A percentile compares a stretch with the other conserved stretches of the same genome.
Evolutionary conservation across 2,113 vertebrate species (phyloP).

Genomic region (Pterocles orientalis): DNA sequence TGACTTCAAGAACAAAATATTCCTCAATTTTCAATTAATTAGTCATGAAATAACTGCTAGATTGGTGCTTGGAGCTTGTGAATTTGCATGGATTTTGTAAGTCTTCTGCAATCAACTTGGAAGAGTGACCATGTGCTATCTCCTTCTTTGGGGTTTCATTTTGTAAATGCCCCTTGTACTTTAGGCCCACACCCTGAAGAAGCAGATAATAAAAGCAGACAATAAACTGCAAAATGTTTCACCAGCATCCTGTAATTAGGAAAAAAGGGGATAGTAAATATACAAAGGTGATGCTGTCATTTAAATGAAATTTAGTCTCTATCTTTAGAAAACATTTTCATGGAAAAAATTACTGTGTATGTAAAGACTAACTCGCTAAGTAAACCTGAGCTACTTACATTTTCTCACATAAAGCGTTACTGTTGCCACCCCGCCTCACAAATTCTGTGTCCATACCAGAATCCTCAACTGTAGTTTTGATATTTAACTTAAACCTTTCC

Average conservation of each 20-base stretch:
- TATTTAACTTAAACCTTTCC: not conserved
- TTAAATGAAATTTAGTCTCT: not conserved
- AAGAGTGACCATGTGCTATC: not conserved
- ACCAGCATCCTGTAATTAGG: not conserved
- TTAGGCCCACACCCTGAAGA: not conserved
- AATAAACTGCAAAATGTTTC: not conserved
- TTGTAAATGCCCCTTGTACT: not conserved
- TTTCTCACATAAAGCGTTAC: not conserved
- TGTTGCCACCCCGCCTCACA: not conserved
- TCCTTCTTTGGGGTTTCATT: not conserved
- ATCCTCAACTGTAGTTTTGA: not conserved
- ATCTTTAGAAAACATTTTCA: not conserved
- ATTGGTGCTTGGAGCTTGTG: not conserved
- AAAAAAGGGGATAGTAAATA: not conserved
- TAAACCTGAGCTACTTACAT: not conserved
- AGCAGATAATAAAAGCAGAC: not conserved
- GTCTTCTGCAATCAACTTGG: not conserved
- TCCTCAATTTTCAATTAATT: not conserved
- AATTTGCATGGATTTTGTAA: not conserved
- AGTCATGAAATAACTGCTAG: not conserved
- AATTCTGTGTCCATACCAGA: not conserved
- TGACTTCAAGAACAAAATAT: not conserved
- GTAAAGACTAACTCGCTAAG: not conserved
- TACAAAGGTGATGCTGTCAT: not conserved
- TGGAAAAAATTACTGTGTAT: not conserved